Conservation (phyloP, 2,888 invertebrate genomes). For the Pyrrhosoma nymphula region DNA sequence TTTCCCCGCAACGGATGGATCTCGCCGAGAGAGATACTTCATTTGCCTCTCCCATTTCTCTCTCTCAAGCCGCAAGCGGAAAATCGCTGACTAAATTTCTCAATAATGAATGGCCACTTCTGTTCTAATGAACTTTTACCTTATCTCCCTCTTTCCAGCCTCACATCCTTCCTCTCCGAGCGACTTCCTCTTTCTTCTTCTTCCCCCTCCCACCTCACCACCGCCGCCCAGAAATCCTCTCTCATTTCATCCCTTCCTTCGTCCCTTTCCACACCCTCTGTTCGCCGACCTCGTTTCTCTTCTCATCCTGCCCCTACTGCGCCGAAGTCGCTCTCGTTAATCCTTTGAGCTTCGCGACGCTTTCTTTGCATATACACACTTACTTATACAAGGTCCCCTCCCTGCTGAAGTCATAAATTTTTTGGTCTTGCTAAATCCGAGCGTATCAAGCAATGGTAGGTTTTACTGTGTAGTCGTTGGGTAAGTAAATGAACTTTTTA, state of each 20-base stretch:
- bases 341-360: background rate
- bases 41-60: background rate
- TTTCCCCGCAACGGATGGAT: background rate
- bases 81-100: constrained; percentile 18
- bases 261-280: background rate
- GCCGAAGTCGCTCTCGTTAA: background rate
- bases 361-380: background rate
- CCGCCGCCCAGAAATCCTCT: background rate
- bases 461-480: background rate
- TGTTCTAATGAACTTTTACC: constrained; percentile 1
- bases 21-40: background rate
- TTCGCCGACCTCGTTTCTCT: background rate
- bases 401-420: background rate
- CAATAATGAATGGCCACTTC: constrained; percentile 22
- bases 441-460: background rate
- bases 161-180: background rate
- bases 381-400: background rate
- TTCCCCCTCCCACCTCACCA: background rate
- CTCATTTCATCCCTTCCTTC: background rate
- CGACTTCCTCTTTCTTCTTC: background rate
- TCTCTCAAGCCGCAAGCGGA: no score
- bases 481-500: background rate
- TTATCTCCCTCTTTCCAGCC: background rate
- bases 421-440: background rate
- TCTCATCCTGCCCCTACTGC: background rate